Evolutionary conservation across 2,888 invertebrate genomes (phyloP).

Genomic region (Pristionchus arcanus): DNA sequence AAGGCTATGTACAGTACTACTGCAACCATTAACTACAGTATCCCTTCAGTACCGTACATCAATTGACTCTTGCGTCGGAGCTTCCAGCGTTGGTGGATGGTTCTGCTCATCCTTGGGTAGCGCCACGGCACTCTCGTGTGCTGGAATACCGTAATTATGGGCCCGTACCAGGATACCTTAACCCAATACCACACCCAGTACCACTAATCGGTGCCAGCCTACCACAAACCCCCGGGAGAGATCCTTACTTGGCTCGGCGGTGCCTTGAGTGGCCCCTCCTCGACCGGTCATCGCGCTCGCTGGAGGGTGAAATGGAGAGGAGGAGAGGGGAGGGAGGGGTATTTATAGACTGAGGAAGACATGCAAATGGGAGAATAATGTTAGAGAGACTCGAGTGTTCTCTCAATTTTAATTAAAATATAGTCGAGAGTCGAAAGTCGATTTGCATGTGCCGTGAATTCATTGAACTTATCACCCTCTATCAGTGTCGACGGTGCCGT

Average conservation of each 20-base stretch:
- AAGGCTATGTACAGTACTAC: no score
- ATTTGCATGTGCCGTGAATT: no score
- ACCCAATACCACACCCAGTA: neutral
- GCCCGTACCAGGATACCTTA: neutral
- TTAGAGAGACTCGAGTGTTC: no score
- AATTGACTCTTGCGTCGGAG: neutral
- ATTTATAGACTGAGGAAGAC: neutral
- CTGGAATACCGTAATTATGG: neutral
- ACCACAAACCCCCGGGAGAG: neutral
- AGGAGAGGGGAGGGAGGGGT: neutral
- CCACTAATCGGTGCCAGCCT: neutral
- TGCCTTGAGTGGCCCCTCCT: neutral
- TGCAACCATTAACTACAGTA: neutral
- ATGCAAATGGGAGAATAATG: neutral
- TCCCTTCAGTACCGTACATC: neutral
- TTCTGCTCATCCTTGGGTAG: neutral
- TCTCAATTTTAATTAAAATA: no score
- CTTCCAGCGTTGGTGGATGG: neutral
- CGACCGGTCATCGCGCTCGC: neutral
- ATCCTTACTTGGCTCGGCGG: conserved; percentile 9
- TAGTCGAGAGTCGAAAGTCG: no score
- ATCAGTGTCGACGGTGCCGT: no score
- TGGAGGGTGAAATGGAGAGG: neutral
- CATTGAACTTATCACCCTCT: no score
- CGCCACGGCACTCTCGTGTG: neutral